Evolutionary conservation across 2,888 invertebrate species (phyloP), one percentile per base, ranked within the genome.

Genomic region (Pandemis heparana): DNA sequence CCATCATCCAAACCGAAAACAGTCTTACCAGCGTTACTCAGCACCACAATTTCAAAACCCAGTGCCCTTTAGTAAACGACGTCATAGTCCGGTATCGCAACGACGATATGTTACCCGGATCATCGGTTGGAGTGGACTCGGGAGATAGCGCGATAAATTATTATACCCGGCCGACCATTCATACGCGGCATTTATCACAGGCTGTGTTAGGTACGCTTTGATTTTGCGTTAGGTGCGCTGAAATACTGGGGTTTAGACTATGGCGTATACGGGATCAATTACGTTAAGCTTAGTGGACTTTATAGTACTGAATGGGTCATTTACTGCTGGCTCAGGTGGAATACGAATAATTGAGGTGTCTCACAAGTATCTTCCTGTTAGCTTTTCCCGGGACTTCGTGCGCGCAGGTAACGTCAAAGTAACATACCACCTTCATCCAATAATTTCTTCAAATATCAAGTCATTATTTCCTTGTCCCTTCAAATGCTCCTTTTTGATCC

Each of bases 121-220:
- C 74, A 74, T 65, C 69, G 74, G 69, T 56, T 23, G 65, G 74
- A 74, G 74, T 74, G 74, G 74, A 74, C 74, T 74, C 74, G 64
- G 23, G 74, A 74, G 74, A 74, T 74, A 74, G 74, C 63, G 60
- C 69, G 69, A 74, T 74, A 74, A 74, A 70, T 74, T 74, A 74
- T 74, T 74, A 74, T 60, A 64, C 70, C 60, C 41, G 53, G 68
- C 60, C 38, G 74, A 60, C 65, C 61, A 74, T 74, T 74, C 74
- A 74, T 74, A 74, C 70, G 70, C 69, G 74, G 63, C 74, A 74
- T 74, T 74, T 74, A 74, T 74, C 74, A 74, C 73, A 14, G 62
- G 63, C 62, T n/a, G 67, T 53, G 67, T 72, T 72, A 72, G 72
- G 68, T 63, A 39, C 71, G 73, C 68, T 69, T 73, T 73, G 73